Evolutionary conservation across 1,140 invertebrate species (phyloP).

Genomic region (Drosophila sturtevanti): DNA sequence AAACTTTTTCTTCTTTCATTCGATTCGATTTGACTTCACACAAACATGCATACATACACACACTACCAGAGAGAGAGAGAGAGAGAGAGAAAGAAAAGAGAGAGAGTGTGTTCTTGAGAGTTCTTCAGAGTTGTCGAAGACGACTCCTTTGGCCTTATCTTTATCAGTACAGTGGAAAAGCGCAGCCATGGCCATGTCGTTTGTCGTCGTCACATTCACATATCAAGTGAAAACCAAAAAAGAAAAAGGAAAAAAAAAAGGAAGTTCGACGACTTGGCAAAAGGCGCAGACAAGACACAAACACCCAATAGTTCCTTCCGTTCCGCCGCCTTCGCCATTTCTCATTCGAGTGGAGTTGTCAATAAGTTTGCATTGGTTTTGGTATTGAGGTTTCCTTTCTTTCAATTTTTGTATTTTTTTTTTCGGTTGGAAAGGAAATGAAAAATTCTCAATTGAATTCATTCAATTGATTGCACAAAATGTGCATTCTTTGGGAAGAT

Average conservation of each 20-base stretch:
- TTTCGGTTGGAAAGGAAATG: conserved; percentile 44
- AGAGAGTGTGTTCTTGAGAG: conserved; percentile 57
- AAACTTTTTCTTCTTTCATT: conserved; percentile 20
- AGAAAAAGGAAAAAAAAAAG: background rate
- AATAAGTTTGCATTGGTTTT: conserved; percentile 32
- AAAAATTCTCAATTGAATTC: conserved; percentile 75
- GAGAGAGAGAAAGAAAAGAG: conserved; percentile 48
- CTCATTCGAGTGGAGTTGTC: conserved; percentile 49
- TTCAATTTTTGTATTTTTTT: too few species aligned
- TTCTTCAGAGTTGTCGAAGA: conserved; percentile 39
- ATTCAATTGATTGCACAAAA: conserved; percentile 54
- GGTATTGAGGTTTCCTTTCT: too few species aligned
- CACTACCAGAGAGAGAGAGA: conserved; percentile 38
- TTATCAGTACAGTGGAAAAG: conserved; percentile 73
- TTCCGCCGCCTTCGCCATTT: conserved; percentile 5
- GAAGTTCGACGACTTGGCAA: conserved; percentile 69
- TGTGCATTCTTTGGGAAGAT: conserved; percentile 33
- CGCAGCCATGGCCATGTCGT: conserved; percentile 55
- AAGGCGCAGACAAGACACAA: conserved; percentile 7
- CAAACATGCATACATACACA: conserved; percentile 12
- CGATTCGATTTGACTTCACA: conserved; percentile 22
- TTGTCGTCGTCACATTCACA: conserved; percentile 44
- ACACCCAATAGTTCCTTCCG: conserved; percentile 22
- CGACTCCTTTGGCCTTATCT: conserved; percentile 74
- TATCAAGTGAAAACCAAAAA: conserved; percentile 47